Evolutionary conservation across 2,888 invertebrate species (phyloP), one percentile per base, ranked within the genome.

Genomic region (Eurois occulta): DNA sequence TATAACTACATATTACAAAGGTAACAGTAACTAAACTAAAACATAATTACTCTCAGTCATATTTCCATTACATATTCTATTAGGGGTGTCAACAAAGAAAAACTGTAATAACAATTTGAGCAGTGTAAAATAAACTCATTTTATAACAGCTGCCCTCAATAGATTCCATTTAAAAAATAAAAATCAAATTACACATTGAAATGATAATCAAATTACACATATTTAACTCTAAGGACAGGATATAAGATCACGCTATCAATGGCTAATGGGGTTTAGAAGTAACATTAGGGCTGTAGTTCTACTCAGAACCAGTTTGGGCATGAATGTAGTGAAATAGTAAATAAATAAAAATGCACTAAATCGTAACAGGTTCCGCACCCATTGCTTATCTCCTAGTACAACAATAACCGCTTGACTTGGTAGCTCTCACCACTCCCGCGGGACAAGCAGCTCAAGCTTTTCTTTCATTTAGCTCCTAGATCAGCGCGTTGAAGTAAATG

Each of bases 21-120:
- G 87, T 88, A 87, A 88, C 87, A 88, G 85, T 65, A 82, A 78
- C 81, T 87, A 72, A 86, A 85, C 80, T 87, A 87, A 87, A 85
- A 88, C 87, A 87, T 85, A 85, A 85, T 85, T 85, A 80, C 81
- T 86, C 67, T 85, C 85, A 85, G 87, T 85, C 85, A 72, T 85
- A 87, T 82, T 80, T 88, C 66, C 65, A 66, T 81, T 75, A 79
- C 72, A 80, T 74, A 81, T 84, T 70, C 72, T 88, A 80, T 58
- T 76, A 65, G 21, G 79, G 67, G 73, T 60, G 87, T 88, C 80
- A 83, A 88, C 76, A 84, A 82, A 82, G 81, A 38, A 76, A 79
- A 67, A 75, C 64, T 80, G 75, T 71, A 77, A 60, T 84, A 86
- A 85, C 76, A 77, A 77, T 80, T 84, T 81, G 80, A 82, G 80